Base-by-base conservation (phyloP, 2,888 invertebrate species). In the Latrodectus hesperus region DNA sequence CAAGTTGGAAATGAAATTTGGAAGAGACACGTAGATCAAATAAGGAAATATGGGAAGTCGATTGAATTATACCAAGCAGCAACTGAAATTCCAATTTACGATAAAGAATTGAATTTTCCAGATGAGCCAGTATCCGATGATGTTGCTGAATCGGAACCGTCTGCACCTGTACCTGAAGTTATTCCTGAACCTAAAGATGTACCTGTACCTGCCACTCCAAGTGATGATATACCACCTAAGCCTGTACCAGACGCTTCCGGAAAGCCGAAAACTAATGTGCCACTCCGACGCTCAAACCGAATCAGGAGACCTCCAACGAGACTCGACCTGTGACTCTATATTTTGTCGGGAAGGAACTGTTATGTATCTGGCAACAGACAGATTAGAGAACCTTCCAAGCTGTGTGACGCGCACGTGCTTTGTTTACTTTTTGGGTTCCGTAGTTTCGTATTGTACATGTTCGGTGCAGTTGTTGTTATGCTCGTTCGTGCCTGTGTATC, bases 291-390 rank as follows among this genome's bases (percentile, higher is more conserved):
- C n/a, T n/a, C n/a, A n/a, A n/a, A n/a, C n/a, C n/a, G n/a, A n/a
- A n/a, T n/a, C n/a, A n/a, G n/a, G n/a, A n/a, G n/a, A n/a, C n/a
- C n/a, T n/a, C n/a, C n/a, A n/a, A n/a, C n/a, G n/a, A n/a, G n/a
- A n/a, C n/a, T n/a, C n/a, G n/a, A n/a, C n/a, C n/a, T n/a, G n/a
- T n/a, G n/a, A n/a, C n/a, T n/a, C n/a, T n/a, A n/a, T n/a, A n/a
- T n/a, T n/a, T n/a, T n/a, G n/a, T n/a, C n/a, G n/a, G n/a, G n/a
- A n/a, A n/a, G n/a, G n/a, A n/a, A n/a, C n/a, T 78, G 78, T 78
- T 78, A 78, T 78, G 78, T 78, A 78, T 78, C 78, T 70, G 78
- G 78, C 78, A 78, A 78, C 78, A 78, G 78, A 70, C 78, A 78
- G 78, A 78, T 70, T 14, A 70, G 68, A 77, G 77, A 77, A 77